These are phyloP conservation scores for Oligia latruncula DNA, from an alignment of 2,888 invertebrate genomes.

Conservation along the genomic window DNA sequence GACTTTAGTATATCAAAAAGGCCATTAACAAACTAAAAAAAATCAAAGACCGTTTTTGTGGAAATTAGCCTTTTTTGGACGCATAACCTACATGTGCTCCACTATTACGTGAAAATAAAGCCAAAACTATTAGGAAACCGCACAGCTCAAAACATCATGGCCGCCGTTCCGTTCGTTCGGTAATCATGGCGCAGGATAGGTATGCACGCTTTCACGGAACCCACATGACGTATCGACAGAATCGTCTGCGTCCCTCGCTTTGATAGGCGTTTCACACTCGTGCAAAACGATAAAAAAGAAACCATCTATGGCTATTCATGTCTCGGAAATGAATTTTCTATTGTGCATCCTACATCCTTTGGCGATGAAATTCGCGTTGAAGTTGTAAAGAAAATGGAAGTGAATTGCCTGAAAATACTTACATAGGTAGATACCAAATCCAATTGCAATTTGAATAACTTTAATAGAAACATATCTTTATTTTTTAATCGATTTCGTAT, in stretches of 20 bases:
- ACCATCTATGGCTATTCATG: not conserved
- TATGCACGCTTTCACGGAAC: slow-evolving; percentile 5
- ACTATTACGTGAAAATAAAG: too few species aligned
- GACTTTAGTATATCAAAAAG: too few species aligned
- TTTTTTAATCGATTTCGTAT: too few species aligned
- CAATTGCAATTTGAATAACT: too few species aligned
- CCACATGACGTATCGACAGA: slow-evolving; percentile 49
- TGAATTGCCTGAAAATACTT: not conserved
- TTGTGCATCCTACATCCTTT: not conserved
- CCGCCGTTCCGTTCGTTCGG: not conserved
- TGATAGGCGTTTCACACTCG: slow-evolving; percentile 24
- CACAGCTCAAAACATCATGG: not conserved
- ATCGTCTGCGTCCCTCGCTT: slow-evolving; percentile 23
- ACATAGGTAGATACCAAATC: too few species aligned
- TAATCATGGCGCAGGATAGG: not conserved
- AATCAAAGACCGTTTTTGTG: too few species aligned
- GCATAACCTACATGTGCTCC: too few species aligned
- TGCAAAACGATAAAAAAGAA: not conserved
- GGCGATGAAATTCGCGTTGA: not conserved
- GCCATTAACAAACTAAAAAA: too few species aligned
- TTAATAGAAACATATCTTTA: too few species aligned
- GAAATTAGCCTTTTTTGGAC: too few species aligned
- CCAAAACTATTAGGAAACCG: not conserved
- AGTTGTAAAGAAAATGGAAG: not conserved
- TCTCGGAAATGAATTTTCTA: not conserved